Base-by-base conservation (phyloP, 1,140 invertebrate species). In the Trinorchestia longiramus region DNA sequence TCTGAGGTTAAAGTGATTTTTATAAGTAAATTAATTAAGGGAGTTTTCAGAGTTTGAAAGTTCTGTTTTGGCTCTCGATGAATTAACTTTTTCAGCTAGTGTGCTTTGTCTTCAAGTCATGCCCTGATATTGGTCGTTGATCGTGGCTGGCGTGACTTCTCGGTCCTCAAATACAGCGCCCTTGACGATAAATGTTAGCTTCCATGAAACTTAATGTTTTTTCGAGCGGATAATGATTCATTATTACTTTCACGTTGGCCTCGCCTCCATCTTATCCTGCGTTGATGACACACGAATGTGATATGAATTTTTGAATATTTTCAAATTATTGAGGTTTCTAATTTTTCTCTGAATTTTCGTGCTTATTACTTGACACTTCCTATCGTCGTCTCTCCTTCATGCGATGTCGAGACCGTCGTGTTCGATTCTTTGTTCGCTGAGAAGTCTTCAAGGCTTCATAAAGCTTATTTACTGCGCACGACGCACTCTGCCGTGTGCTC, bases 381-480 rank as follows among this genome's bases (percentile, higher is more conserved):
- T 77, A 77, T 77, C 62, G 62, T 77, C 62, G 62, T 77, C 62
- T 77, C 62, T 90, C 88, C 28, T 42, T 90, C 41, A 8, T 90
- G 88, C 43, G 41, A 90, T 43, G 88, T 90, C 43, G 88, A 42
- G 88, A 90, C 88, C 28, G 43, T 90, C 28, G 88, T 90, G 88
- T 90, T 41, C 88, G 43, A 43, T 90, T 90, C 88, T 90, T 90
- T 43, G 88, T 90, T 41, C 43, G 88, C 43, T 28, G 41, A 8
- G 88, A 90, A 42, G 43, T 90, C 88, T 90, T 90, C 41, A 90
- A 90, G 41, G 88, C 43, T 90, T 90, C 88, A 90, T 90, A 41
- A 90, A 41, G 88, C 88, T 90, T 90, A 90, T 90, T 90, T 90
- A 90, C 43, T 41, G 88, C 88, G n/a, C 88, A 90, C 88, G 88